Conservation (phyloP, 2,888 invertebrate genomes). For the Andrena haemorrhoa region DNA sequence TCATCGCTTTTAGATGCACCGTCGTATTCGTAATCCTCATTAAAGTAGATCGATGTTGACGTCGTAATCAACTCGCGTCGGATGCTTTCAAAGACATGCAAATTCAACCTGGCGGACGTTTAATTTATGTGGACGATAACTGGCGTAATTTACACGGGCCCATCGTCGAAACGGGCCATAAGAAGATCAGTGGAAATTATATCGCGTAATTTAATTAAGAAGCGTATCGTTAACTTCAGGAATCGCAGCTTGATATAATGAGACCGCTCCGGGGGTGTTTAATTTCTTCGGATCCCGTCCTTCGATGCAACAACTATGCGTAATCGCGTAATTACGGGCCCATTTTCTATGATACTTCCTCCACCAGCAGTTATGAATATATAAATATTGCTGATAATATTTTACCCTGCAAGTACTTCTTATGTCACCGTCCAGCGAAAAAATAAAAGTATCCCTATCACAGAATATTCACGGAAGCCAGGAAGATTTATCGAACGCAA, state of each 20-base stretch:
- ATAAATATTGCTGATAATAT: slow-evolving; percentile 4
- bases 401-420: neutral
- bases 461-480: neutral
- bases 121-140: slow-evolving; percentile 46
- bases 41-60: slow-evolving; percentile 3
- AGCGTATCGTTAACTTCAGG: slow-evolving; percentile 23
- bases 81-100: slow-evolving; percentile 34
- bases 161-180: slow-evolving; percentile 34
- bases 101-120: slow-evolving; percentile 22
- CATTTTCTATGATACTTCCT: neutral
- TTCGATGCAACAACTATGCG: slow-evolving; percentile 1
- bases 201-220: slow-evolving; percentile 48
- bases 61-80: slow-evolving; percentile 33
- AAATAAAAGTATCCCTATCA: neutral
- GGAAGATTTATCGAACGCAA: neutral
- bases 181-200: slow-evolving; percentile 39
- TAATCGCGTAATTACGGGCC: neutral
- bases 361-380: neutral
- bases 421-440: neutral
- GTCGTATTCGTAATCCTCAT: neutral
- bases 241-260: slow-evolving; percentile 17
- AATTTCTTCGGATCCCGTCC: slow-evolving; percentile 33
- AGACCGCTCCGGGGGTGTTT: slow-evolving; percentile 11
- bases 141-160: slow-evolving; percentile 31
- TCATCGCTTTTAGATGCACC: neutral